These are phyloP conservation scores for Heterohyrax brucei DNA, from an alignment of 2,797 vertebrate genomes.

Conservation along the genomic window DNA sequence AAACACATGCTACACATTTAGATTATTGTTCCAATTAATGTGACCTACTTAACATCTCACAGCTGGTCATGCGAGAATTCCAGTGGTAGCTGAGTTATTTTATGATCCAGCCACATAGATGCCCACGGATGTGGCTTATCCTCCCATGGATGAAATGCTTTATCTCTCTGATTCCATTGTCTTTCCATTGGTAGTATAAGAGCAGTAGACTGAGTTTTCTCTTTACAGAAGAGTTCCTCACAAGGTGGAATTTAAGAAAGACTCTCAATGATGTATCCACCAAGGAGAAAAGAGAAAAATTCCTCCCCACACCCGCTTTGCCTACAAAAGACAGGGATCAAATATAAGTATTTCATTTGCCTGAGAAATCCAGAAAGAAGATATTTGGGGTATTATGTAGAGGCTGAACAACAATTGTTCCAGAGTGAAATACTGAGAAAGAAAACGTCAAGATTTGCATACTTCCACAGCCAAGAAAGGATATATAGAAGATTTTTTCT, in stretches of 20 bases:
- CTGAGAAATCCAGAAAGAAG: background rate
- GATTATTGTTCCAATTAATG: background rate
- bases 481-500: background rate
- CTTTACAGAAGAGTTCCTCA: background rate
- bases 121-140: background rate
- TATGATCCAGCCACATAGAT: background rate
- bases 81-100: background rate
- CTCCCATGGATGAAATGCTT: background rate
- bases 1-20: background rate
- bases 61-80: background rate
- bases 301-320: background rate
- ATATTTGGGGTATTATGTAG: background rate
- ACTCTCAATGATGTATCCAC: background rate
- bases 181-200: background rate
- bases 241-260: background rate
- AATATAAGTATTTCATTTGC: background rate
- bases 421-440: background rate
- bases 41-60: background rate
- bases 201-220: constrained; percentile 21
- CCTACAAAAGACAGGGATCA: background rate
- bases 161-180: background rate
- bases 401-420: background rate
- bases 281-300: background rate
- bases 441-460: background rate
- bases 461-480: background rate